Evolutionary conservation across 2,888 invertebrate species (phyloP).

Genomic region (Syritta pipiens): DNA sequence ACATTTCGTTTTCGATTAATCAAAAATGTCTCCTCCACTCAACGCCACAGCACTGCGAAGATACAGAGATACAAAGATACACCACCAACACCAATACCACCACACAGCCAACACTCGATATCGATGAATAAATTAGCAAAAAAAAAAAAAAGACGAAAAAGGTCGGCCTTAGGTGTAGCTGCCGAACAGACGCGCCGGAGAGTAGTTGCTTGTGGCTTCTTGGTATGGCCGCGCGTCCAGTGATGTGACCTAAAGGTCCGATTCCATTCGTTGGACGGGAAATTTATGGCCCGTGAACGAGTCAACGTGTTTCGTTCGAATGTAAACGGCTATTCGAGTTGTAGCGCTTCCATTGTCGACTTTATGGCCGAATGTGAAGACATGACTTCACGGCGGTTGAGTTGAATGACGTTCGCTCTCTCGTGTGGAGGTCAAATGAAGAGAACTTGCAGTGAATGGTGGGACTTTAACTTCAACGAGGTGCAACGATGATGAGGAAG

Average conservation of each 20-base stretch:
- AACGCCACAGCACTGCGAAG: conserved; percentile 11
- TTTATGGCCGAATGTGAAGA: background rate
- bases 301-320: conserved; percentile 6
- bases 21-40: conserved; percentile 39
- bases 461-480: too few relatives aligned
- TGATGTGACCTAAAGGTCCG: conserved; percentile 12
- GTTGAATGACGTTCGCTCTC: too few relatives aligned
- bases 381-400: too few relatives aligned
- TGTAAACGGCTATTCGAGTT: background rate
- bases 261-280: background rate
- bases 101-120: background rate
- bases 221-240: background rate
- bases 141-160: too few relatives aligned
- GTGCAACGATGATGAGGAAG: too few relatives aligned
- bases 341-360: background rate
- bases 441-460: too few relatives aligned
- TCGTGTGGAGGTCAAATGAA: too few relatives aligned
- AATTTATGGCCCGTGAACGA: conserved; percentile 24
- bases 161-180: conserved; percentile 6
- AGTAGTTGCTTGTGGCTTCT: background rate
- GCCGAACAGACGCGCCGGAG: background rate
- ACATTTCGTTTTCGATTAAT: conserved; percentile 45
- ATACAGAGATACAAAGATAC: too few relatives aligned
- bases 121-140: conserved; percentile 34
- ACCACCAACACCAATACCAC: too few relatives aligned